Evolutionary conservation across 2,888 invertebrate species (phyloP).

Genomic region (Acleris laterana): DNA sequence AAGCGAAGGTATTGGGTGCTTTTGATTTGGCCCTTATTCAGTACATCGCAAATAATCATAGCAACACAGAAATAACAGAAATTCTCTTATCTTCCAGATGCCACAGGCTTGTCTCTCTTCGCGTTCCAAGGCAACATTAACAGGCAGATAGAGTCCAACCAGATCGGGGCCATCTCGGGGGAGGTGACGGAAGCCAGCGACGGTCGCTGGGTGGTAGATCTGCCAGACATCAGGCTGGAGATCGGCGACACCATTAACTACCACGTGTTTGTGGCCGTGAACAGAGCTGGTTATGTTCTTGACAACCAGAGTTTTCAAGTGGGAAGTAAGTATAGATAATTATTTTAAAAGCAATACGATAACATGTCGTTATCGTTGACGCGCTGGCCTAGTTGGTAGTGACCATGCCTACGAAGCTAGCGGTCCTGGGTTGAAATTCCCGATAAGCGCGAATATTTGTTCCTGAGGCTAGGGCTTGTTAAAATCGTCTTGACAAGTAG

Average conservation of each 20-base stretch:
- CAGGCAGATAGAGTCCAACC: constrained; percentile 69
- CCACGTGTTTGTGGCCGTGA: constrained; percentile 84
- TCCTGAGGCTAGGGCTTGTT: no score
- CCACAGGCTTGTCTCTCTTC: constrained; percentile 80
- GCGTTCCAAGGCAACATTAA: constrained; percentile 88
- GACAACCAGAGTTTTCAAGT: constrained; percentile 70
- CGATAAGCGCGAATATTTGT: no score
- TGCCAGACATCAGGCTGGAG: constrained; percentile 68
- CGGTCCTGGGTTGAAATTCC: no score
- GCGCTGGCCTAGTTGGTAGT: no score
- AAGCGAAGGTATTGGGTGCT: no score
- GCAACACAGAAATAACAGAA: no score
- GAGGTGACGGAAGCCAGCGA: constrained; percentile 70
- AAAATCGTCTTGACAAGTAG: no score
- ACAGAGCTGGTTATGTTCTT: constrained; percentile 72
- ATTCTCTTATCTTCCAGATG: constrained; percentile 62
- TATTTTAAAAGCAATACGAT: no score
- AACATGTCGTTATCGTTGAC: no score
- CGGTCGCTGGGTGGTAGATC: constrained; percentile 81
- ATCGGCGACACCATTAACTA: constrained; percentile 85
- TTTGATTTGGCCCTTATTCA: no score
- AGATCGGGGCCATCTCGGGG: constrained; percentile 80
- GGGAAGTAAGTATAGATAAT: constrained; percentile 54
- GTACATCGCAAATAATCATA: no score
- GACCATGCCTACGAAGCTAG: no score